These are phyloP conservation scores for Ladona fulva DNA, from an alignment of 1,140 invertebrate genomes.

Conservation along the genomic window DNA sequence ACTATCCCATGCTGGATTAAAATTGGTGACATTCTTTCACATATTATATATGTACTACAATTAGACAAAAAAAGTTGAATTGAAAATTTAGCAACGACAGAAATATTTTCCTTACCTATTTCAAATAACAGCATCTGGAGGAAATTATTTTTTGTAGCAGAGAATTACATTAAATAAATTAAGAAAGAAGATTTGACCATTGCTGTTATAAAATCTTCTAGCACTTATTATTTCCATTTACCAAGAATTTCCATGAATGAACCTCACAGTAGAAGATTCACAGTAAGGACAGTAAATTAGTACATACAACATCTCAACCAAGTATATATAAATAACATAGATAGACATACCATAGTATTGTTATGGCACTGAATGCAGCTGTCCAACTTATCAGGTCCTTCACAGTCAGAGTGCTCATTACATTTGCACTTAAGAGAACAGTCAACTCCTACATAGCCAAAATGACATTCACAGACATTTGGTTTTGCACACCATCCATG, in stretches of 20 bases:
- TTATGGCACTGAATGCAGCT: constrained; percentile 79
- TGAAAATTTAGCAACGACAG: no score
- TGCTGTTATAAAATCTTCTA: no score
- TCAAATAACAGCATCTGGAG: no score
- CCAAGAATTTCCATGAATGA: background rate
- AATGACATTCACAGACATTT: constrained; percentile 80
- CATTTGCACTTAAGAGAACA: constrained; percentile 90
- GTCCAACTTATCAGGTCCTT: constrained; percentile 70
- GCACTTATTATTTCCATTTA: no score
- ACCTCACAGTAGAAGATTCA: background rate
- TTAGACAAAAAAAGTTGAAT: no score
- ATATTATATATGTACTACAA: no score
- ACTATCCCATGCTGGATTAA: no score
- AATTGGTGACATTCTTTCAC: no score
- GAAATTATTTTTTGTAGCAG: no score
- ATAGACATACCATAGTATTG: constrained; percentile 66
- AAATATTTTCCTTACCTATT: no score
- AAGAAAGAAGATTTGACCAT: no score
- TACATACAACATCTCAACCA: background rate
- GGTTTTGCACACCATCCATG: constrained; percentile 78
- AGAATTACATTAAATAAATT: no score
- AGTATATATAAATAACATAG: background rate
- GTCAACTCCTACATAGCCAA: constrained; percentile 89
- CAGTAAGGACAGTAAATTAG: background rate
- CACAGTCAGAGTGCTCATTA: constrained; percentile 88